Base-by-base conservation (phyloP, 1,140 invertebrate genomes). In the Drosophila sturtevanti region DNA sequence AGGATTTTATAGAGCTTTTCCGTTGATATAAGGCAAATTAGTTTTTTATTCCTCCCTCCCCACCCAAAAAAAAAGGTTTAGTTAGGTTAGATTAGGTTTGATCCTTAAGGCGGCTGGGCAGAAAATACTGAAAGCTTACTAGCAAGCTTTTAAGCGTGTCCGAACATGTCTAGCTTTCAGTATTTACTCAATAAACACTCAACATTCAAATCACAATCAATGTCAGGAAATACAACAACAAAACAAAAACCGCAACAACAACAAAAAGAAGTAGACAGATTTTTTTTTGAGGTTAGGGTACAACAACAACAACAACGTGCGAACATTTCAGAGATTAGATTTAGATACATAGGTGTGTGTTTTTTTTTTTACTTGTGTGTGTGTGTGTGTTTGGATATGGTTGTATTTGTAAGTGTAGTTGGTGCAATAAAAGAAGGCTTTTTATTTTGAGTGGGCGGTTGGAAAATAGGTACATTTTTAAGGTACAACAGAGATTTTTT, bases 131-230 rank as follows among this genome's bases (percentile, higher is more conserved):
- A 81, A 81, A 81, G 44, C 73, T 64, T 35, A 74, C 38, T 63
- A 75, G 75, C 65, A 80, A 85, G 81, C 81, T 68, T 68, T 66
- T 4, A 72, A 73, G 77, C 77, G 64, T 67, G 61, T 85, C 44
- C 51, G 77, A 81, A 87, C 67, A 79, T 87, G 76, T 87, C 79
- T 87, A 77, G 82, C 67, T 87, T 73, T 89, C 76, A 87, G 82
- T 87, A 79, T 85, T 77, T 77, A 75, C 41, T 74, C 64, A 63
- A 48, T 61, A 48, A 63, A 62, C 18, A 64, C n/a, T n/a, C 54
- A 52, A 51, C 51, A 56, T 56, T 56, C 31, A 38, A 60, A 71
- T 21, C 67, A 55, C 35, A 27, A 65, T 65, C 52, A 63, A 16
- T 48, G 41, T 48, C 16, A 18, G 9, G 16, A 48, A 38, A 72